These are phyloP conservation scores for Nothocercus julius DNA, from an alignment of 2,113 vertebrate species.

Conservation along the genomic window DNA sequence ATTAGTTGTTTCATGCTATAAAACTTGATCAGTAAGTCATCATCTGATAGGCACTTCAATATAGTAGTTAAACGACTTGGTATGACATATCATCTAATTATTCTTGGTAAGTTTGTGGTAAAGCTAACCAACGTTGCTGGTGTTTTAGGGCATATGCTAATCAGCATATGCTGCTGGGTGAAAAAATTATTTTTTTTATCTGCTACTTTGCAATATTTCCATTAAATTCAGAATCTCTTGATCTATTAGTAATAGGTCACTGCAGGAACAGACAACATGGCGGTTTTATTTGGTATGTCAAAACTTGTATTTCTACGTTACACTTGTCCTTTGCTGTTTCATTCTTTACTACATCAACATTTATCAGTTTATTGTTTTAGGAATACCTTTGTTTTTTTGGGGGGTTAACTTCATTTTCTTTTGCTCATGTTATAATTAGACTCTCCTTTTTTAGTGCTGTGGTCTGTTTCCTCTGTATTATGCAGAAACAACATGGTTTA, in stretches of 20 bases:
- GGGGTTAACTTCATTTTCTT: constrained; percentile 21
- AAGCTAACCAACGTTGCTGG: neutral
- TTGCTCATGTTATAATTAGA: constrained; percentile 28
- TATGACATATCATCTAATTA: neutral
- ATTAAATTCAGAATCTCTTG: neutral
- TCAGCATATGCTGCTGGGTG: neutral
- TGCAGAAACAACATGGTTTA: constrained; percentile 20
- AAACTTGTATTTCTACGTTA: neutral
- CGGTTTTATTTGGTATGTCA: neutral
- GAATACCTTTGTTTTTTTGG: neutral
- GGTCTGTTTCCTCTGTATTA: neutral
- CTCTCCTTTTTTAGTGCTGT: neutral
- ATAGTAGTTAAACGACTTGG: neutral
- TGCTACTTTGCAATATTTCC: neutral
- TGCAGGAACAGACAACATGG: neutral
- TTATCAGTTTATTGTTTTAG: neutral
- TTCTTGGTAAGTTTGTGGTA: neutral
- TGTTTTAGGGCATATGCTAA: neutral
- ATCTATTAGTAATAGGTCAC: neutral
- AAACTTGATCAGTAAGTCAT: neutral
- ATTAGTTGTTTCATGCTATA: neutral
- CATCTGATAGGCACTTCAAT: neutral
- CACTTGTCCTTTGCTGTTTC: neutral
- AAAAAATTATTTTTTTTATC: neutral
- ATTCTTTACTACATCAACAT: neutral